Percentiles rank a stretch among this genome's conserved stretches.
phyloP scores from a whole-genome alignment of 2,888 invertebrate genomes.

The Drosophila planitibia region DNA sequence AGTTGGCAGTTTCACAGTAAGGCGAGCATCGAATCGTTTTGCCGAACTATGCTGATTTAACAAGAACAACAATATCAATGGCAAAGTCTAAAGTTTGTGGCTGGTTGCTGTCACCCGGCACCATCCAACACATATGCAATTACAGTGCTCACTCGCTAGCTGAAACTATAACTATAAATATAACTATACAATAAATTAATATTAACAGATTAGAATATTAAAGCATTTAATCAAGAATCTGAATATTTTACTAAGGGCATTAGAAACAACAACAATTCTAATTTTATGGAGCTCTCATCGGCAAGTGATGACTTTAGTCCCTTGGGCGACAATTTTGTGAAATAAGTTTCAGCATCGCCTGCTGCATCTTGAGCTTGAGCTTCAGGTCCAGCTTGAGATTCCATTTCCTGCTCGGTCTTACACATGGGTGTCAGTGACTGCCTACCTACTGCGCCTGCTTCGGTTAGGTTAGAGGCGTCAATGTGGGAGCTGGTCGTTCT shows the following conservation, averaged over 20 bases:
- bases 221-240: background rate
- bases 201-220: background rate
- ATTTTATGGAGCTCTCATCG: background rate
- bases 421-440: conserved; percentile 25
- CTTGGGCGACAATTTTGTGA: conserved; percentile 24
- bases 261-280: background rate
- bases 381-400: background rate
- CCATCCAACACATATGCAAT: background rate
- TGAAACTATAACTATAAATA: background rate
- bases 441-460: background rate
- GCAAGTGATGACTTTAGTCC: background rate
- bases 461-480: conserved; percentile 20
- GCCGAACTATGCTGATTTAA: conserved; percentile 38
- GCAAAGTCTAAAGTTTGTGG: conserved; percentile 16
- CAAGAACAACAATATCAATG: conserved; percentile 26
- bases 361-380: conserved; percentile 13
- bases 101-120: background rate
- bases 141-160: background rate
- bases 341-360: conserved; percentile 31
- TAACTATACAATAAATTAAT: background rate
- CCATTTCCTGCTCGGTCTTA: background rate
- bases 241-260: background rate
- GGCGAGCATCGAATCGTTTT: conserved; percentile 31
- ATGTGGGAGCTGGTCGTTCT: conserved; percentile 25
- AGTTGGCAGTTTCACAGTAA: conserved; percentile 28